Percentiles rank a stretch among this genome's conserved stretches.
These are phyloP conservation scores for Psephotus haematonotus DNA, from an alignment of 2,113 vertebrate genomes.

Conservation along the genomic window DNA sequence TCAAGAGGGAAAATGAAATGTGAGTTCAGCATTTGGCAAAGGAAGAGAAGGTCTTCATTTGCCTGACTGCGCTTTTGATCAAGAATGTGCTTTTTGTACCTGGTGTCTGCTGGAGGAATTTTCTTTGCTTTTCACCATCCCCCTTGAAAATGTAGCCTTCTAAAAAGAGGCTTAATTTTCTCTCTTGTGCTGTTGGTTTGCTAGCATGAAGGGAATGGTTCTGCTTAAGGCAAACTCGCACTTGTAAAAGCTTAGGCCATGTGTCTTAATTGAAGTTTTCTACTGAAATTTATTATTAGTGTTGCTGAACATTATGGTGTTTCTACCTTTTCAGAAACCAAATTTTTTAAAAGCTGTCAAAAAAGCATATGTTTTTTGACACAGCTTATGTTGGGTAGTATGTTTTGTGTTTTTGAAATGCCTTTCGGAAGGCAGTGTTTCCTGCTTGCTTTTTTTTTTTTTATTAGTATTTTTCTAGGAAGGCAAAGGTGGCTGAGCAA, in stretches of 20 bases:
- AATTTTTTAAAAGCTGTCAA: neutral
- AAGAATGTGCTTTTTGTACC: neutral
- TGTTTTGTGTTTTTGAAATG: neutral
- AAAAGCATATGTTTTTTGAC: neutral
- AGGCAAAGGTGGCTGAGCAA: neutral
- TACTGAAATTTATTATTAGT: neutral
- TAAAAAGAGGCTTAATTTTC: neutral
- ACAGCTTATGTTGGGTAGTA: neutral
- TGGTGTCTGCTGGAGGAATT: neutral
- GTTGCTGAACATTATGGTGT: neutral
- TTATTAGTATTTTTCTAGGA: neutral
- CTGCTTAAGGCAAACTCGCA: accelerated
- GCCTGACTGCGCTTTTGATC: neutral
- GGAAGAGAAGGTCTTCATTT: neutral
- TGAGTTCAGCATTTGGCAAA: neutral
- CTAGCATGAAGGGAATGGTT: neutral
- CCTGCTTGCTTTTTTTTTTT: neutral
- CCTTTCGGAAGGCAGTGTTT: neutral
- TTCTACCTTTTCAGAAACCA: neutral
- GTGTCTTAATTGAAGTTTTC: neutral
- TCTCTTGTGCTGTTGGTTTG: neutral
- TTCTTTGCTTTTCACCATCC: neutral
- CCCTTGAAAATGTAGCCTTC: neutral
- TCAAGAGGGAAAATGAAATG: neutral
- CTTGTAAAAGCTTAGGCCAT: neutral